Conservation (phyloP, 2,888 invertebrate genomes). For the Monopis laevigella region DNA sequence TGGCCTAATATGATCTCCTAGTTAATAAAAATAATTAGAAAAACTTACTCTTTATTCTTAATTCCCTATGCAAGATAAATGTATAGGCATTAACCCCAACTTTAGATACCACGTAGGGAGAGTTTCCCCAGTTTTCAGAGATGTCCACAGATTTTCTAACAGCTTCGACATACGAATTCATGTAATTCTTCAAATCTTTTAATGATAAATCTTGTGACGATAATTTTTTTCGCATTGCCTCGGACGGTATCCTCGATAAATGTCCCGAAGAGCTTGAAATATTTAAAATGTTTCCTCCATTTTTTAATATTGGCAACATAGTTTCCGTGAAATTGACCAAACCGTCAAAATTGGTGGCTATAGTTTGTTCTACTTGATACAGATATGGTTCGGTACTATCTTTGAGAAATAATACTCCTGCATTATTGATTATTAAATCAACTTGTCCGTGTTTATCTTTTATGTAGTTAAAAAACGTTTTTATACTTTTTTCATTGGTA, state of each 20-base stretch:
- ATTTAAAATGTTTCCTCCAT: conserved; percentile 77
- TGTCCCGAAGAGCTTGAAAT: conserved; percentile 77
- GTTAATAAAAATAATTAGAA: too few relatives aligned
- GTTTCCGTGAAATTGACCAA: conserved; percentile 58
- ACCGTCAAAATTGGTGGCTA: conserved; percentile 43
- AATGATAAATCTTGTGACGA: conserved; percentile 58
- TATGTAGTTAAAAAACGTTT: conserved; percentile 61
- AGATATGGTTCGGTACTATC: conserved; percentile 38
- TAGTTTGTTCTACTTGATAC: conserved; percentile 39
- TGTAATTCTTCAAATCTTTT: conserved; percentile 61
- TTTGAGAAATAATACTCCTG: conserved; percentile 61
- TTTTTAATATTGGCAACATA: conserved; percentile 72
- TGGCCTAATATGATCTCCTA: too few relatives aligned
- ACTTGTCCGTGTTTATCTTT: conserved; percentile 67
- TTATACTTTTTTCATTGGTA: conserved; percentile 64
- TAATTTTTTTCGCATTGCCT: conserved; percentile 54
- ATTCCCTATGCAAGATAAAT: conserved; percentile 68
- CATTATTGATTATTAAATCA: conserved; percentile 80
- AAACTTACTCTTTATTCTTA: conserved; percentile 33
- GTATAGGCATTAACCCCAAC: conserved; percentile 77
- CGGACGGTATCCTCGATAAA: conserved; percentile 67
- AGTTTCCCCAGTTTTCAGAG: conserved; percentile 65
- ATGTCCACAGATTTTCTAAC: conserved; percentile 36
- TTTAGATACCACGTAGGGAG: conserved; percentile 77
- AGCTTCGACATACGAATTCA: conserved; percentile 71